phyloP scores from a whole-genome alignment of 2,888 invertebrate genomes.

The Oscheius sp. region DNA sequence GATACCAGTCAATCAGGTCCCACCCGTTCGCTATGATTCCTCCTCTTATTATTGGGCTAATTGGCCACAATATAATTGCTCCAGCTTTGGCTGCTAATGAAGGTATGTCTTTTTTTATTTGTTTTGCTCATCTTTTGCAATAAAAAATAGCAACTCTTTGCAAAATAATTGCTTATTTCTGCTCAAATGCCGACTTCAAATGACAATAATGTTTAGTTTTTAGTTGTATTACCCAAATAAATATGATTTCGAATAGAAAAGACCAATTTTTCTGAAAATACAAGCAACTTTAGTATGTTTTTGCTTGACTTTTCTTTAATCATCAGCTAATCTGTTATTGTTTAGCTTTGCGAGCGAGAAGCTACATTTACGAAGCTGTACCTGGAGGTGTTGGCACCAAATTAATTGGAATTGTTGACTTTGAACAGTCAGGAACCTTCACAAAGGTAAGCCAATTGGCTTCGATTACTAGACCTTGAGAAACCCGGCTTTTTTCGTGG shows the following conservation, averaged over 20 bases:
- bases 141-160: no score
- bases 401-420: slow-evolving; percentile 52
- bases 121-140: no score
- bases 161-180: no score
- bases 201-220: no score
- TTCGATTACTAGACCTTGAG: no score
- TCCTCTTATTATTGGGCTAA: neutral
- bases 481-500: no score
- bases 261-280: neutral
- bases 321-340: no score
- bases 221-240: no score
- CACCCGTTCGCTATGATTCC: slow-evolving; percentile 3
- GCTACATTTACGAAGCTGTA: slow-evolving; percentile 50
- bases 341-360: slow-evolving; percentile 47
- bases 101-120: neutral
- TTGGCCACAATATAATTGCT: neutral
- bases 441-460: slow-evolving; percentile 40
- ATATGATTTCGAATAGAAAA: no score
- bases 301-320: no score
- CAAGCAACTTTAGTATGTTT: no score
- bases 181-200: no score
- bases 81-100: neutral
- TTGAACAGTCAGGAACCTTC: slow-evolving; percentile 47
- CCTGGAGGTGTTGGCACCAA: slow-evolving; percentile 40
- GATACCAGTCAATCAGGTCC: slow-evolving; percentile 12